phyloP scores from a whole-genome alignment of 2,888 invertebrate genomes.

The Coelinius sp. region DNA sequence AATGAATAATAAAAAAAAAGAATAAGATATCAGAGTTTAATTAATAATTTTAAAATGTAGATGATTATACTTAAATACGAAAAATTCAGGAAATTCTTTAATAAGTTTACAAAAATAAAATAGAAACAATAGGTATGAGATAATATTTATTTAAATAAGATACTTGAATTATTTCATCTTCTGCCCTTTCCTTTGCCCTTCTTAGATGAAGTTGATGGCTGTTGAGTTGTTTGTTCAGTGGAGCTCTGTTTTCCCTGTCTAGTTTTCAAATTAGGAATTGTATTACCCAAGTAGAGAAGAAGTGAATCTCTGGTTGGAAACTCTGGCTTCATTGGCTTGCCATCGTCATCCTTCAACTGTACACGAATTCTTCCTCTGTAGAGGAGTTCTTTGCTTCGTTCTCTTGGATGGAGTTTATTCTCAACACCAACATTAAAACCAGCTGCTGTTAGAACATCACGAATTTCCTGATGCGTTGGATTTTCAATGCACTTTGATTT shows the following conservation, averaged over 20 bases:
- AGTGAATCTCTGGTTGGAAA: conserved; percentile 85
- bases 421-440: conserved; percentile 91
- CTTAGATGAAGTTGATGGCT: conserved; percentile 59
- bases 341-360: conserved; percentile 93
- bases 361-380: conserved; percentile 92
- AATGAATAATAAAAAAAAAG: not conserved
- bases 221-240: conserved; percentile 65
- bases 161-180: conserved; percentile 57
- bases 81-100: not conserved
- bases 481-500: conserved; percentile 93
- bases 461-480: conserved; percentile 95
- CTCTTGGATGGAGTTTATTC: conserved; percentile 92
- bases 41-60: not conserved
- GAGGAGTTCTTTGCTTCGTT: conserved; percentile 89
- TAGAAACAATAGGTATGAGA: not conserved
- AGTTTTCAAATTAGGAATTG: conserved; percentile 92
- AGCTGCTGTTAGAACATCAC: conserved; percentile 89
- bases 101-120: conserved; percentile 7
- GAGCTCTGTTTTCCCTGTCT: conserved; percentile 76
- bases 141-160: not conserved
- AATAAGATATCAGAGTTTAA: no score
- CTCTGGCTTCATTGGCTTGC: conserved; percentile 79
- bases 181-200: conserved; percentile 72
- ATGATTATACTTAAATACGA: not conserved
- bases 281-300: conserved; percentile 83